These are phyloP conservation scores for Mirounga angustirostris DNA, from an alignment of 2,113 vertebrate species.

Conservation along the genomic window DNA sequence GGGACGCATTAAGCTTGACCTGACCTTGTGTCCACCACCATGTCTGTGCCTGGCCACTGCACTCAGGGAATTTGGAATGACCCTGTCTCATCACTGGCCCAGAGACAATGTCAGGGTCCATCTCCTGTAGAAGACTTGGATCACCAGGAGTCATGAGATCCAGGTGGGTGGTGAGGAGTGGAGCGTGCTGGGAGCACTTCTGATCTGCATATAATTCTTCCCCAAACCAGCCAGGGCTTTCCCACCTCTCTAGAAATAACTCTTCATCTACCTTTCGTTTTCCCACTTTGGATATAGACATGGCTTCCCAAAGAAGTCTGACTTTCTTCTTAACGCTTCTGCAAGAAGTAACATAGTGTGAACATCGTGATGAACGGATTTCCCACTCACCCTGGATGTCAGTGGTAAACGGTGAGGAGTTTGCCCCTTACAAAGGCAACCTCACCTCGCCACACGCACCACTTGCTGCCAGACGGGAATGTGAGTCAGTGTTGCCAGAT, in stretches of 20 bases:
- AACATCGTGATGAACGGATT: rapidly evolving
- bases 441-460: not conserved
- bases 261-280: not conserved
- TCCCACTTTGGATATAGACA: not conserved
- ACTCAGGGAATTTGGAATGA: not conserved
- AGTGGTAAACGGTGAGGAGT: not conserved
- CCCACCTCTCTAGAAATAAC: not conserved
- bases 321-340: not conserved
- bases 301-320: not conserved
- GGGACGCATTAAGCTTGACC: not conserved
- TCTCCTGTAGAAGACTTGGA: not conserved
- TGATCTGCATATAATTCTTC: not conserved
- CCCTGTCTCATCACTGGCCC: not conserved
- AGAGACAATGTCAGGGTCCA: rapidly evolving
- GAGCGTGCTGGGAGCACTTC: not conserved
- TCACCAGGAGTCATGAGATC: not conserved
- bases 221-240: not conserved
- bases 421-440: not conserved
- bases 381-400: not conserved
- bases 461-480: not conserved
- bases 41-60: not conserved
- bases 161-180: not conserved
- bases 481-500: not conserved
- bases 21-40: rapidly evolving
- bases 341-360: not conserved